Evolutionary conservation across 2,113 vertebrate genomes (phyloP).

Genomic region (Psilopsiagon aurifrons): DNA sequence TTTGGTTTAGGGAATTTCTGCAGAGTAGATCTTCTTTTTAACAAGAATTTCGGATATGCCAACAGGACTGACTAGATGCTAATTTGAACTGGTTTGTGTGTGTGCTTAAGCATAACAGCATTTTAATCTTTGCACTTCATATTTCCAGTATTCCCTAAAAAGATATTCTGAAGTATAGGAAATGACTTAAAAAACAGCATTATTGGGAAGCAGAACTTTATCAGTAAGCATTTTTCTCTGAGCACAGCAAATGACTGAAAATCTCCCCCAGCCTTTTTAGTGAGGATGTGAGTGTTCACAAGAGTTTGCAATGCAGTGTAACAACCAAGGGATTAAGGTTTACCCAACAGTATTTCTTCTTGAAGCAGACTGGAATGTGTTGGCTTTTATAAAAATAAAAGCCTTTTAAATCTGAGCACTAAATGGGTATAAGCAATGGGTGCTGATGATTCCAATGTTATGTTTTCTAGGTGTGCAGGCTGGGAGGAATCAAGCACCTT

Average conservation of each 20-base stretch:
- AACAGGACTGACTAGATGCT: too few species aligned
- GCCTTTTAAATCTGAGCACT: background rate
- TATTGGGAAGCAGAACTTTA: background rate
- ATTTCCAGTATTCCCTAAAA: background rate
- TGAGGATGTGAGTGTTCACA: background rate
- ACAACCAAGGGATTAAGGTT: background rate
- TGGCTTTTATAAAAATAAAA: background rate
- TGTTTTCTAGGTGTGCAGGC: conserved; percentile 84
- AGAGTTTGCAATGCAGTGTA: background rate
- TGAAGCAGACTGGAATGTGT: background rate
- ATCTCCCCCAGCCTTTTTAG: background rate
- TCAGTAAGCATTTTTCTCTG: background rate
- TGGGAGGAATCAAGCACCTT: conserved; percentile 94
- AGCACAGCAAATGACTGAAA: background rate
- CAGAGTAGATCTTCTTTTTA: background rate
- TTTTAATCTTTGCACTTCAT: background rate
- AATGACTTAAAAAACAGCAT: background rate
- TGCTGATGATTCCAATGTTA: background rate
- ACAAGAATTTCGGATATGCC: background rate
- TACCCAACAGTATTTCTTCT: background rate
- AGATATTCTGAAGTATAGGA: background rate
- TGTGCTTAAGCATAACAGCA: background rate
- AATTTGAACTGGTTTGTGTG: background rate
- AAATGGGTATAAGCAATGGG: background rate
- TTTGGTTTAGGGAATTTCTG: background rate